A percentile compares a stretch with the other conserved stretches of the same genome.
phyloP scores from a whole-genome alignment of 2,113 vertebrate genomes.

The Setophaga kirtlandii region DNA sequence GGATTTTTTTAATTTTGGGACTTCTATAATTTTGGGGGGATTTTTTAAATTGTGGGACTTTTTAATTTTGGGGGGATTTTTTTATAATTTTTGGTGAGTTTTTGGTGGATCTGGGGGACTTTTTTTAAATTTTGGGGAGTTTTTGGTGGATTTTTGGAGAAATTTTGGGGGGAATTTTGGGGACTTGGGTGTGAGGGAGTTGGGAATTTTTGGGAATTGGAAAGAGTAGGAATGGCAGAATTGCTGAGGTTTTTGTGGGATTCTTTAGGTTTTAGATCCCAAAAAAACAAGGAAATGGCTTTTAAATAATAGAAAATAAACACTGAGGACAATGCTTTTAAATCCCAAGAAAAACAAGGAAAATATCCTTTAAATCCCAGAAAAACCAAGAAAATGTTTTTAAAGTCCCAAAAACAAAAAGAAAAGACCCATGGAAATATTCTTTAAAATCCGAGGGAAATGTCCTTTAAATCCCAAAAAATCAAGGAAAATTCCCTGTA shows the following conservation, averaged over 20 bases:
- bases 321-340: neutral
- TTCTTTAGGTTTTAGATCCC: neutral
- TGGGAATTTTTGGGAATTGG: neutral
- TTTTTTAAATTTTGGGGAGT: too few relatives aligned
- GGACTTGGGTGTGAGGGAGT: too few relatives aligned
- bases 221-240: neutral
- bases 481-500: too few relatives aligned
- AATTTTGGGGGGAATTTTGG: too few relatives aligned
- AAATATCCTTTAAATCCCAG: neutral
- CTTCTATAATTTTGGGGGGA: too few relatives aligned
- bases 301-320: neutral
- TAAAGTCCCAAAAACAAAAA: neutral
- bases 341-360: neutral
- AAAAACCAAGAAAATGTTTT: neutral
- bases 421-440: neutral
- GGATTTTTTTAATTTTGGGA: too few relatives aligned
- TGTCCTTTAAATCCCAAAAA: neutral
- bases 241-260: neutral
- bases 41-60: too few relatives aligned
- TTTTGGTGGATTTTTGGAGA: neutral
- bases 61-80: too few relatives aligned
- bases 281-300: neutral
- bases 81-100: too few relatives aligned
- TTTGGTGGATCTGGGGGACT: too few relatives aligned
- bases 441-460: neutral